phyloP scores from a whole-genome alignment of 2,113 vertebrate species.

The Isichthys henryi region DNA sequence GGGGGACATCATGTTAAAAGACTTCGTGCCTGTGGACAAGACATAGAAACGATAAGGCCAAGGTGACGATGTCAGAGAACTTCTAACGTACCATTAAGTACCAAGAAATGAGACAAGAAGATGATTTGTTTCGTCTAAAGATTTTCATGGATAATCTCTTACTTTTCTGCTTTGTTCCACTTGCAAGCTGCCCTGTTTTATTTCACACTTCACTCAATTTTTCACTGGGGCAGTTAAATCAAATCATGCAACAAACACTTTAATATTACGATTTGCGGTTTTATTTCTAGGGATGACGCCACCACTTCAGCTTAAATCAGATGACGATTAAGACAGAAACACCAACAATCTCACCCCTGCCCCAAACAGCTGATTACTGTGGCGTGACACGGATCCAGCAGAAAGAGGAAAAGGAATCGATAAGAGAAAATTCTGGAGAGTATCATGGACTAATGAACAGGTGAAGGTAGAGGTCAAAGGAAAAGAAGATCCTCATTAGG shows the following conservation, averaged over 20 bases:
- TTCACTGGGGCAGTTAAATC: not conserved
- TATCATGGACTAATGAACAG: not conserved
- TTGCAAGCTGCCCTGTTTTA: not conserved
- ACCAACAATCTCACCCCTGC: not conserved
- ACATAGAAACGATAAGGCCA: not conserved
- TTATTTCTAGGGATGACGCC: not conserved
- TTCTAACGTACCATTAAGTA: not conserved
- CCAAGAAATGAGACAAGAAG: not conserved
- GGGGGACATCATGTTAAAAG: conserved; percentile 99
- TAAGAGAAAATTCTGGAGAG: not conserved
- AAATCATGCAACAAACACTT: not conserved
- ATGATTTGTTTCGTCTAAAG: not conserved
- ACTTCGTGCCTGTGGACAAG: conserved; percentile 78
- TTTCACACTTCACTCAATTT: not conserved
- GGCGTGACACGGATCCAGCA: not conserved
- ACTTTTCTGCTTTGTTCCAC: not conserved
- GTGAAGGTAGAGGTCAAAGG: not conserved
- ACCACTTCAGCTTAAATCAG: not conserved
- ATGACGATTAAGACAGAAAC: not conserved
- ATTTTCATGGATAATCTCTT: not conserved
- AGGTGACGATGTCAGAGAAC: not conserved
- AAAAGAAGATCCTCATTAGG: not conserved
- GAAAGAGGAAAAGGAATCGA: not conserved
- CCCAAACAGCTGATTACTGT: not conserved
- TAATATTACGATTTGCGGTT: not conserved